Conservation (phyloP, 2,113 vertebrate genomes). For the Forbesichthys agassizii region DNA sequence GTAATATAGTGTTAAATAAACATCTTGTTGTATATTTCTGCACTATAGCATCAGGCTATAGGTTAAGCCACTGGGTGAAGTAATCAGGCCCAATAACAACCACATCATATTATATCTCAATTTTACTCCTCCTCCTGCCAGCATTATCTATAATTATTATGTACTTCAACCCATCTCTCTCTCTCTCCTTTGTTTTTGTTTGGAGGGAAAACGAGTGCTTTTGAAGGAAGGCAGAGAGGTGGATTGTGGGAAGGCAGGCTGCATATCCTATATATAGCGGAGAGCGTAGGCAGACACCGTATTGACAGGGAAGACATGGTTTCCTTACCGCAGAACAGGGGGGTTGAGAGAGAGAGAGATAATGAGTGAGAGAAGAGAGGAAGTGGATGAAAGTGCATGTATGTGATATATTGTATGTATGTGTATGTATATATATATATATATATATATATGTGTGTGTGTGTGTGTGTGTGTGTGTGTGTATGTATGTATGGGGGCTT, state of each 20-base stretch:
- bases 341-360: conserved; percentile 1
- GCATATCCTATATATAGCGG: conserved; percentile 68
- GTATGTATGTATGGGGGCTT: background rate
- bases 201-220: conserved; percentile 51
- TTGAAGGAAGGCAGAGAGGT: conserved; percentile 38
- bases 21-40: background rate
- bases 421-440: too few relatives aligned
- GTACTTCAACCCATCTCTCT: background rate
- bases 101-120: too few relatives aligned
- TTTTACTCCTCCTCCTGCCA: background rate
- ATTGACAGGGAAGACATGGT: conserved; percentile 62
- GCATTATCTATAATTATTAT: background rate
- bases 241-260: conserved; percentile 56
- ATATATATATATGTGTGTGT: too few relatives aligned
- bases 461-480: background rate
- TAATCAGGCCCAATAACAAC: too few relatives aligned
- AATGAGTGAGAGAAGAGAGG: conserved; percentile 2
- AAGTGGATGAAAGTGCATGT: background rate
- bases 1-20: background rate
- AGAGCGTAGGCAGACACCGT: conserved; percentile 64
- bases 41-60: background rate
- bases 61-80: too few relatives aligned
- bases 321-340: conserved; percentile 50
- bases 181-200: conserved; percentile 35
- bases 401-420: background rate